Evolutionary conservation across 2,113 vertebrate genomes (phyloP).

Genomic region (Pithys albifrons): DNA sequence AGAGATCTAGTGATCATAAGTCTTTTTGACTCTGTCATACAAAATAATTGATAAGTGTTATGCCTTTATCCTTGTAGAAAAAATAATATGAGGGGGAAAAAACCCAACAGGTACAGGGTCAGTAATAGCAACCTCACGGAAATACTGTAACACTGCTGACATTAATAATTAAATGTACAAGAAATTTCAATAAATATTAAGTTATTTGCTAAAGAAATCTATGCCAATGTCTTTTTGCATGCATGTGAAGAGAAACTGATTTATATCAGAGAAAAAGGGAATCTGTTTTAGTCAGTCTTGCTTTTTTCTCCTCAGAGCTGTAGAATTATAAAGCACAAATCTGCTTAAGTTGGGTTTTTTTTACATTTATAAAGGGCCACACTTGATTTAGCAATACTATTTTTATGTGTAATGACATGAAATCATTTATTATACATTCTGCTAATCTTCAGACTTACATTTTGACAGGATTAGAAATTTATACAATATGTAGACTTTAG

Average conservation of each 20-base stretch:
- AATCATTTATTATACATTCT: constrained; percentile 78
- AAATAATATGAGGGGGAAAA: not conserved
- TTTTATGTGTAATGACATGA: constrained; percentile 72
- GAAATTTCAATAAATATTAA: constrained; percentile 66
- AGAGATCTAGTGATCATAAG: not conserved
- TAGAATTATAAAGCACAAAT: constrained; percentile 54
- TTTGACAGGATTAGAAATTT: constrained; percentile 74
- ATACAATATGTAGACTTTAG: constrained; percentile 71
- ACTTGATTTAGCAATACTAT: constrained; percentile 76
- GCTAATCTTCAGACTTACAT: constrained; percentile 75
- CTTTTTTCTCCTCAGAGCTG: constrained; percentile 15
- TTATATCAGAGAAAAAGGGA: constrained; percentile 42
- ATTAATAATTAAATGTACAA: constrained; percentile 68
- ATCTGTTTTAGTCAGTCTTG: constrained; percentile 32
- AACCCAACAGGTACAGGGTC: constrained; percentile 62
- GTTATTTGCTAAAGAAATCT: constrained; percentile 69
- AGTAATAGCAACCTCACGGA: constrained; percentile 58
- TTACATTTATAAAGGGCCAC: constrained; percentile 67
- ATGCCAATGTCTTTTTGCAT: constrained; percentile 64
- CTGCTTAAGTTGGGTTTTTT: constrained; percentile 63
- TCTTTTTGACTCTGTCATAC: constrained; percentile 63
- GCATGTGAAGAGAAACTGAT: constrained; percentile 9
- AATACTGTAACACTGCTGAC: constrained; percentile 44
- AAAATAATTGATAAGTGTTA: constrained; percentile 58
- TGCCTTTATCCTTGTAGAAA: constrained; percentile 46